These are phyloP conservation scores for Lycophotia porphyrea DNA, from an alignment of 2,888 invertebrate genomes.

Conservation along the genomic window DNA sequence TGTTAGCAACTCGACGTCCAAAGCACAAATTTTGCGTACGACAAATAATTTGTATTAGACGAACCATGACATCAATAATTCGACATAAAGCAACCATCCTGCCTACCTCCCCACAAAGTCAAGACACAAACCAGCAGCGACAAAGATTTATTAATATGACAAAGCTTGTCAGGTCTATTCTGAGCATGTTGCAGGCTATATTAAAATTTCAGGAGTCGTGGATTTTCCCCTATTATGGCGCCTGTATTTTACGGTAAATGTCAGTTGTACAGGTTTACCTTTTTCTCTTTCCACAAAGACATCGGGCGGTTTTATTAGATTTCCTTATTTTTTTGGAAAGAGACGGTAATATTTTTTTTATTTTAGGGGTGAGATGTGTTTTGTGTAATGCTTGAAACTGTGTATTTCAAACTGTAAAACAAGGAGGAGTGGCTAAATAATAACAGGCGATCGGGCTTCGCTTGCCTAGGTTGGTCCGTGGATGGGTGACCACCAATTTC, in stretches of 20 bases:
- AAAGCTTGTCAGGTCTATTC: slow-evolving; percentile 51
- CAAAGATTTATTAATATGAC: slow-evolving; percentile 66
- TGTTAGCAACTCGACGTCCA: neutral
- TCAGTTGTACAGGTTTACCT: slow-evolving; percentile 34
- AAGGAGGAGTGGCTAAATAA: neutral
- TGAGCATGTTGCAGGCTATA: slow-evolving; percentile 43
- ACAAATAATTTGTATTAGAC: neutral
- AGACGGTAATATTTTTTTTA: neutral
- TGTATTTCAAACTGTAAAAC: neutral
- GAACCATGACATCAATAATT: neutral
- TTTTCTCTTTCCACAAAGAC: slow-evolving; percentile 43
- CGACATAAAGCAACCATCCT: neutral
- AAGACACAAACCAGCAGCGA: slow-evolving; percentile 46
- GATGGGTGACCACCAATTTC: neutral
- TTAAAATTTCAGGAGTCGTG: slow-evolving; percentile 63
- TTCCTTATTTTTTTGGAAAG: slow-evolving; percentile 37
- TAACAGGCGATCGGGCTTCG: neutral
- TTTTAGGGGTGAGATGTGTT: neutral
- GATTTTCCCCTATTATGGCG: slow-evolving; percentile 46
- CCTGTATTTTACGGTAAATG: slow-evolving; percentile 58
- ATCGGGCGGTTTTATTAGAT: slow-evolving; percentile 49
- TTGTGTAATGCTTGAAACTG: neutral
- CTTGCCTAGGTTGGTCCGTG: neutral
- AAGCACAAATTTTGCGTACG: neutral
- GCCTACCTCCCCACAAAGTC: slow-evolving; percentile 10